phyloP scores from a whole-genome alignment of 2,888 invertebrate species.

The Meiosimyza platycephala region DNA sequence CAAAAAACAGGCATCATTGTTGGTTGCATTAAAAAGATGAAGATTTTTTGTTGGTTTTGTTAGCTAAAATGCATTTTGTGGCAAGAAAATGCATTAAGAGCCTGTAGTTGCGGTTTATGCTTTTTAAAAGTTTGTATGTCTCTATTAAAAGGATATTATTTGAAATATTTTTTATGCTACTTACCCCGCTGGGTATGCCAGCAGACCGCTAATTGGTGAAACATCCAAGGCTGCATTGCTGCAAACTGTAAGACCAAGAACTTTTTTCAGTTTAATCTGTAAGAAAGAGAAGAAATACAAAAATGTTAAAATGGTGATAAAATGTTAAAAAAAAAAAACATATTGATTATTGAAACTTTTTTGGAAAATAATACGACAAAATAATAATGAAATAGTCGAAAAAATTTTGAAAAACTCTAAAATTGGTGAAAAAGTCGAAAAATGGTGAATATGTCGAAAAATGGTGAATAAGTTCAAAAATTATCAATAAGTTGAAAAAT shows the following conservation, averaged over 20 bases:
- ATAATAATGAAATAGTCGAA: too few species aligned
- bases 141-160: too few species aligned
- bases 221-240: slow-evolving; percentile 92
- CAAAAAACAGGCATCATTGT: too few species aligned
- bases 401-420: too few species aligned
- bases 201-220: slow-evolving; percentile 85
- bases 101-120: not conserved
- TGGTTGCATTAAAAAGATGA: not conserved
- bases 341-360: not conserved
- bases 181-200: slow-evolving; percentile 98
- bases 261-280: slow-evolving; percentile 95
- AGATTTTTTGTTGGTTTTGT: slow-evolving; percentile 8
- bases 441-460: too few species aligned
- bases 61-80: slow-evolving; percentile 24
- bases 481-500: too few species aligned
- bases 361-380: too few species aligned
- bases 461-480: too few species aligned
- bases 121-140: not conserved
- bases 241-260: slow-evolving; percentile 93
- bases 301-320: not conserved
- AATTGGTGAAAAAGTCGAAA: too few species aligned
- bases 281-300: slow-evolving; percentile 59
- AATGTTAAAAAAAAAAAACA: not conserved
- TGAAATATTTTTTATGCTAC: slow-evolving; percentile 60
- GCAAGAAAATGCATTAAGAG: slow-evolving; percentile 5